Evolutionary conservation across 2,797 vertebrate genomes (phyloP).

Genomic region (Hemitrygon akajei): DNA sequence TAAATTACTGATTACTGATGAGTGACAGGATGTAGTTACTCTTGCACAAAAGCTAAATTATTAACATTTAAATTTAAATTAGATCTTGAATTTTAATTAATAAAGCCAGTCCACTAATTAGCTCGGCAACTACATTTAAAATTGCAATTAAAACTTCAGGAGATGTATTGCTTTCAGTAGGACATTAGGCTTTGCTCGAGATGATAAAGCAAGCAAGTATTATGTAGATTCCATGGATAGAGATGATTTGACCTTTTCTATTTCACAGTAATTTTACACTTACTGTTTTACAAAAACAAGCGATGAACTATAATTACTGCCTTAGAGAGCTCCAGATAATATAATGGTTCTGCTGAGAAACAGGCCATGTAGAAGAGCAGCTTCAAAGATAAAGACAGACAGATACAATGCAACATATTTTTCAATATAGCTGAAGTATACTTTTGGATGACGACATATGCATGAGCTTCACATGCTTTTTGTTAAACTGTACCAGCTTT

Average conservation of each 20-base stretch:
- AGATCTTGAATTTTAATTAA: constrained; percentile 75
- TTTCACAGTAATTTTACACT: constrained; percentile 33
- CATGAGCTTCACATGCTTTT: neutral
- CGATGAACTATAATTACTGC: constrained; percentile 13
- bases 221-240: constrained; percentile 15
- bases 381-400: neutral
- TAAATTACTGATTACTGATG: constrained; percentile 68
- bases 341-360: neutral
- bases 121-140: constrained; percentile 61
- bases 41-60: constrained; percentile 61
- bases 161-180: constrained; percentile 51
- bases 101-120: constrained; percentile 63
- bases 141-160: constrained; percentile 54
- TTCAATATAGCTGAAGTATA: neutral
- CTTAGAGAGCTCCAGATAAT: neutral
- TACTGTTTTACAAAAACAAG: constrained; percentile 18
- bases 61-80: constrained; percentile 76
- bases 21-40: constrained; percentile 65
- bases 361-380: neutral
- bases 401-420: neutral
- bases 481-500: no score
- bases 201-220: neutral
- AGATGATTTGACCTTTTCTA: constrained; percentile 7
- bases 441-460: neutral
- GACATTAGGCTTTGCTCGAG: neutral